These are phyloP conservation scores for Baryphthengus martii DNA, from an alignment of 2,113 vertebrate species.

Conservation along the genomic window DNA sequence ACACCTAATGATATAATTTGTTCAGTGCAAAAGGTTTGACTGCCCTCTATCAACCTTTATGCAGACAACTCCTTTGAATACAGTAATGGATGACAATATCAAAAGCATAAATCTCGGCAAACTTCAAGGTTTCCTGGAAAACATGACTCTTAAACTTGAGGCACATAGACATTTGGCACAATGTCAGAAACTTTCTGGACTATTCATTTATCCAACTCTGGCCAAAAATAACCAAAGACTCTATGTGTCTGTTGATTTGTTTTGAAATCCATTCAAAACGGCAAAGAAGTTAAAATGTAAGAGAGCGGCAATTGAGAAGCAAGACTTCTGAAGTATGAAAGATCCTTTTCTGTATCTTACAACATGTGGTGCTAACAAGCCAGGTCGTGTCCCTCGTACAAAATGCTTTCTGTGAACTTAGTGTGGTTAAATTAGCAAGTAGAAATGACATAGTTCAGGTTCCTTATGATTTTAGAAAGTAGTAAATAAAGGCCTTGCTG, in stretches of 20 bases:
- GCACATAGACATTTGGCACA: constrained; percentile 75
- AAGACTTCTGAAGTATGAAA: constrained; percentile 68
- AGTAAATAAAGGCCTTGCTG: background rate
- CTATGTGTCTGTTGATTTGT: constrained; percentile 83
- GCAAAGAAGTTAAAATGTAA: constrained; percentile 74
- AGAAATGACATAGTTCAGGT: background rate
- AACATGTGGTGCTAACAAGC: constrained; percentile 54
- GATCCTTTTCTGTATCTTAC: constrained; percentile 70
- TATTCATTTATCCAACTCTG: constrained; percentile 77
- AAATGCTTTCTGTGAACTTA: constrained; percentile 35
- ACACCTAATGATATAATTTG: constrained; percentile 82
- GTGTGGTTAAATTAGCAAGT: constrained; percentile 26
- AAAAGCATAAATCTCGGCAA: constrained; percentile 72
- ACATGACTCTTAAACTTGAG: constrained; percentile 67
- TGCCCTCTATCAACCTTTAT: constrained; percentile 76
- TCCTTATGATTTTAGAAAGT: constrained; percentile 9
- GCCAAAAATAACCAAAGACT: constrained; percentile 76
- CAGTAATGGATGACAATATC: constrained; percentile 73
- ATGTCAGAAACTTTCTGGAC: constrained; percentile 74
- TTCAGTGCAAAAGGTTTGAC: constrained; percentile 76
- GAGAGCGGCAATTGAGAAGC: constrained; percentile 64
- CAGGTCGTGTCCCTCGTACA: constrained; percentile 12
- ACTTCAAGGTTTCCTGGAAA: constrained; percentile 76
- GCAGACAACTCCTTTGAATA: constrained; percentile 77
- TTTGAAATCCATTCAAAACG: constrained; percentile 80